Percentiles rank a stretch among this genome's conserved stretches.
Conservation (phyloP, 2,888 invertebrate genomes). For the Orthosia incerta region DNA sequence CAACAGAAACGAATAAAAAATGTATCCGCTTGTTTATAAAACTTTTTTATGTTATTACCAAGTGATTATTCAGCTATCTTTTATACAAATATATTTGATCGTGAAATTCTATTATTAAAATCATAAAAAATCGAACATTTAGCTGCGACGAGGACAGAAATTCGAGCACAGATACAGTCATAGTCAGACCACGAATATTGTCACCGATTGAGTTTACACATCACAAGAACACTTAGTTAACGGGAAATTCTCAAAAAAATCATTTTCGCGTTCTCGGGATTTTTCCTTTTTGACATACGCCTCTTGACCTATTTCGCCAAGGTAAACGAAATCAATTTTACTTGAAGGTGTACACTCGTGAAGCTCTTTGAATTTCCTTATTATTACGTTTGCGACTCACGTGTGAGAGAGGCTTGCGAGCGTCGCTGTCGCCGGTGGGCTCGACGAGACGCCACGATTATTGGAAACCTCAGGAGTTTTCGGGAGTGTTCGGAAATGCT, state of each 20-base stretch:
- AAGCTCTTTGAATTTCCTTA: slow-evolving; percentile 58
- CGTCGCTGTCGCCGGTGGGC: slow-evolving; percentile 25
- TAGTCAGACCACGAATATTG: slow-evolving; percentile 16
- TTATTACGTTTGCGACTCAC: slow-evolving; percentile 51
- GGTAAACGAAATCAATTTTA: slow-evolving; percentile 65
- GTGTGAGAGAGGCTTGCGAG: slow-evolving; percentile 33
- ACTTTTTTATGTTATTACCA: background rate
- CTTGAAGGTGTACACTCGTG: slow-evolving; percentile 54
- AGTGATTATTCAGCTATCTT: background rate
- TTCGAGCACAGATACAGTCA: background rate
- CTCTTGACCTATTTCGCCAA: slow-evolving; percentile 61
- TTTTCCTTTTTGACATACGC: slow-evolving; percentile 43
- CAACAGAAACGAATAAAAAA: background rate
- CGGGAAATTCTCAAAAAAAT: slow-evolving; percentile 37
- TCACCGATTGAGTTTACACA: slow-evolving; percentile 29
- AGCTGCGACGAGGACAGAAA: background rate
- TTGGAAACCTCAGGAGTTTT: slow-evolving; percentile 15
- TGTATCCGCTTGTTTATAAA: background rate
- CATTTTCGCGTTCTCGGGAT: slow-evolving; percentile 20
- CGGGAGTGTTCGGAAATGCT: slow-evolving; percentile 8
- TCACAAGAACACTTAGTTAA: slow-evolving; percentile 48
- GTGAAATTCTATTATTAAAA: background rate
- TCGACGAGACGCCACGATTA: slow-evolving; percentile 24
- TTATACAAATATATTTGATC: background rate
- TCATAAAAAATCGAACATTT: background rate